phyloP scores from a whole-genome alignment of 2,888 invertebrate genomes.

The Ferdinandea cuprea region DNA sequence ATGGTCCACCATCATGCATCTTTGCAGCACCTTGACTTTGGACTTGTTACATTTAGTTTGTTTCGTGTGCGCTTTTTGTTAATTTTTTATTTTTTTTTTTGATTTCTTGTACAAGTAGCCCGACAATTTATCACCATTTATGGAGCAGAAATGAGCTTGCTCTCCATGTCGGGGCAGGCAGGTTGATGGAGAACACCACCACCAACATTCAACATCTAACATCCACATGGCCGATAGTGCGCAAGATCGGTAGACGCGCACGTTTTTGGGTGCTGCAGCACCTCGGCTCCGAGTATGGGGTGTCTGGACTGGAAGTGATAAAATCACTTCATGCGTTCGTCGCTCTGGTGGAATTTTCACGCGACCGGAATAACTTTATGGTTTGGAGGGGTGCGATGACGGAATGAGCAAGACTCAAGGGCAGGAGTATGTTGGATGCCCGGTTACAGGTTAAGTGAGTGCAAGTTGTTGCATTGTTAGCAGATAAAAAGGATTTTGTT shows the following conservation, averaged over 20 bases:
- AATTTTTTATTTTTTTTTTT: conserved; percentile 11
- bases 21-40: conserved; percentile 65
- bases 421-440: conserved; percentile 30
- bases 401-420: conserved; percentile 53
- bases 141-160: conserved; percentile 72
- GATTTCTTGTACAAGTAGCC: conserved; percentile 53
- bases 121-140: conserved; percentile 74
- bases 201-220: no score
- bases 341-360: conserved; percentile 69
- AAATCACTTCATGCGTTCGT: conserved; percentile 73
- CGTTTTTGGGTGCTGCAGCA: conserved; percentile 69
- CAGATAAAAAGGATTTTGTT: conserved; percentile 49
- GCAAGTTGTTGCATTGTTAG: conserved; percentile 40
- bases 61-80: conserved; percentile 34
- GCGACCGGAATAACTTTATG: conserved; percentile 54
- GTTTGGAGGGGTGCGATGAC: neutral
- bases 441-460: conserved; percentile 35
- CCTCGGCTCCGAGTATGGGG: conserved; percentile 40
- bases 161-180: conserved; percentile 47
- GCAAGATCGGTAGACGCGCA: conserved; percentile 51
- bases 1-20: conserved; percentile 18
- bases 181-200: conserved; percentile 32
- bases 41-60: conserved; percentile 48
- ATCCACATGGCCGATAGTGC: conserved; percentile 6
- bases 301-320: conserved; percentile 67